Percentiles rank a stretch among this genome's conserved stretches.
Evolutionary conservation across 2,113 vertebrate genomes (phyloP).

Genomic region (Cranoglanis bouderius): DNA sequence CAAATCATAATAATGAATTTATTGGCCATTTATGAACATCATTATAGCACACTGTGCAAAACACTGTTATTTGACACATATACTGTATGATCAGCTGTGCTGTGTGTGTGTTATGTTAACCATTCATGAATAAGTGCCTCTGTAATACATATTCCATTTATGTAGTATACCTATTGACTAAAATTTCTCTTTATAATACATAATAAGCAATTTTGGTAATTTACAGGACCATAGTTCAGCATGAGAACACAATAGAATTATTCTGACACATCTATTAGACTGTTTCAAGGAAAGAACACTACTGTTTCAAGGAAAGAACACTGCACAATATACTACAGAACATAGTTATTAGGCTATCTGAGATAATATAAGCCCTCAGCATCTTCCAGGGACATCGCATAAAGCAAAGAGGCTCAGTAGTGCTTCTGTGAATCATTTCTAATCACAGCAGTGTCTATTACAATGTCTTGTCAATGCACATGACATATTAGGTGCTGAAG

Average conservation of each 20-base stretch:
- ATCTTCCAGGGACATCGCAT: background rate
- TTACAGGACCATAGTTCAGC: background rate
- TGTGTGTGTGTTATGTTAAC: background rate
- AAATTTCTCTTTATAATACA: background rate
- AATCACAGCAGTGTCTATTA: background rate
- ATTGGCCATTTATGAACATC: background rate
- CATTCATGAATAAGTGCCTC: background rate
- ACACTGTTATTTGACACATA: background rate
- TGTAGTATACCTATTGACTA: background rate
- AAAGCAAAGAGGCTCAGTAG: background rate
- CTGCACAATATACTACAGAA: constrained; percentile 1
- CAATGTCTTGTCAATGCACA: background rate
- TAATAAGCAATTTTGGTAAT: background rate
- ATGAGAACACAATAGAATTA: background rate
- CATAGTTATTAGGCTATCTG: constrained; percentile 11
- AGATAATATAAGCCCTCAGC: background rate
- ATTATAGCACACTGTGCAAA: background rate
- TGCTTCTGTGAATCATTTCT: background rate
- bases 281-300: background rate
- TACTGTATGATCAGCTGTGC: background rate
- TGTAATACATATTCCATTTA: background rate
- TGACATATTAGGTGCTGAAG: background rate
- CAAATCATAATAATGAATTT: background rate
- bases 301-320: background rate
- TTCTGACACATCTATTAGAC: background rate